A percentile compares a stretch with the other conserved stretches of the same genome.
Conservation (phyloP, 2,113 vertebrate species). For the Lasiurus cinereus region DNA sequence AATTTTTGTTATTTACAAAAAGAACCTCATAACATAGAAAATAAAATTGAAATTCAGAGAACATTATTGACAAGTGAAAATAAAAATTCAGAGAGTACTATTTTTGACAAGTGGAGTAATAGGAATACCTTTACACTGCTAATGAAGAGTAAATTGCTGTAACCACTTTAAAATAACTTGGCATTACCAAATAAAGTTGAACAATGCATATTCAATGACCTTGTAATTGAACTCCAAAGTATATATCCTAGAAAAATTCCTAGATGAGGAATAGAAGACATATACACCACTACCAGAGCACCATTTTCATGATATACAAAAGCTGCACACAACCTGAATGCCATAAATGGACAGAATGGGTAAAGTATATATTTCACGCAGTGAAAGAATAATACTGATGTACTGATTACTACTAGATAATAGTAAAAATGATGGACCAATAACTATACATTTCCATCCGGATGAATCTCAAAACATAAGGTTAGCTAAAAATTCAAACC, state of each 20-base stretch:
- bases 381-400: background rate
- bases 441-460: background rate
- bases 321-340: background rate
- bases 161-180: background rate
- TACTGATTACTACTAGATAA: background rate
- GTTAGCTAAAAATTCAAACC: conserved; percentile 18
- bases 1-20: conserved; percentile 5
- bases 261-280: background rate
- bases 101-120: background rate
- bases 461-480: background rate
- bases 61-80: conserved; percentile 39
- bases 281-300: background rate
- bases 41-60: conserved; percentile 39
- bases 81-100: conserved; percentile 28
- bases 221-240: conserved; percentile 16
- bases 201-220: background rate
- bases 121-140: background rate
- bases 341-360: background rate
- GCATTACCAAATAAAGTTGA: background rate
- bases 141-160: background rate
- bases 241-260: background rate
- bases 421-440: background rate
- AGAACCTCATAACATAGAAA: background rate
- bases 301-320: background rate
- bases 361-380: background rate